phyloP scores from a whole-genome alignment of 2,888 invertebrate species.

The Anoplius nigerrimus region DNA sequence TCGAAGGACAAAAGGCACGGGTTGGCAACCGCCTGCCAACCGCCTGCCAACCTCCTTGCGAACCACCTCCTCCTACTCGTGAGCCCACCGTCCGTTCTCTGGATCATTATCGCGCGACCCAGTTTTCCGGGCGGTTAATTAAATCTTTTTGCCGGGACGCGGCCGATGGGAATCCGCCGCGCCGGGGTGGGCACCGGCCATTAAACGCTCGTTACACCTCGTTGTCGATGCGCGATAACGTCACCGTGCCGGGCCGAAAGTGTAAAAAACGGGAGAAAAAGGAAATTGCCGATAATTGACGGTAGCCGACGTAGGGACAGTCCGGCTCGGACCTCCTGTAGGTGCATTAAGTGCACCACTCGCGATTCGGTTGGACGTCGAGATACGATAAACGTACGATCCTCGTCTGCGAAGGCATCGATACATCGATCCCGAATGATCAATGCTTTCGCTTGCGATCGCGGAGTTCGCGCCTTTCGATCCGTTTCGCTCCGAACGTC shows the following conservation, averaged over 20 bases:
- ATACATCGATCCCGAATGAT: no score
- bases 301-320: neutral
- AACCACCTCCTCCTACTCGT: neutral
- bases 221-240: conserved; percentile 30
- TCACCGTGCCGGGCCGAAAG: conserved; percentile 16
- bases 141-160: conserved; percentile 37
- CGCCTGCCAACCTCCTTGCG: neutral
- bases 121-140: conserved; percentile 48
- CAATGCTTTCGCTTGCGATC: no score
- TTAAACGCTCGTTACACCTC: conserved; percentile 46
- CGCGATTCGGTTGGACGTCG: no score
- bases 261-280: conserved; percentile 10
- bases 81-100: conserved; percentile 11
- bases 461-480: no score
- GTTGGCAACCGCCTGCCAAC: neutral
- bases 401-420: no score
- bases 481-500: no score
- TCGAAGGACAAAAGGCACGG: neutral
- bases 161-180: conserved; percentile 25
- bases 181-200: conserved; percentile 26
- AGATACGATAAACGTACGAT: no score
- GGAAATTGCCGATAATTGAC: conserved; percentile 14
- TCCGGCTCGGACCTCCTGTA: no score
- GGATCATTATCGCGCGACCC: conserved; percentile 48
- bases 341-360: no score